Base-by-base conservation (phyloP, 2,888 invertebrate species). In the Balanococcus diminutus region DNA sequence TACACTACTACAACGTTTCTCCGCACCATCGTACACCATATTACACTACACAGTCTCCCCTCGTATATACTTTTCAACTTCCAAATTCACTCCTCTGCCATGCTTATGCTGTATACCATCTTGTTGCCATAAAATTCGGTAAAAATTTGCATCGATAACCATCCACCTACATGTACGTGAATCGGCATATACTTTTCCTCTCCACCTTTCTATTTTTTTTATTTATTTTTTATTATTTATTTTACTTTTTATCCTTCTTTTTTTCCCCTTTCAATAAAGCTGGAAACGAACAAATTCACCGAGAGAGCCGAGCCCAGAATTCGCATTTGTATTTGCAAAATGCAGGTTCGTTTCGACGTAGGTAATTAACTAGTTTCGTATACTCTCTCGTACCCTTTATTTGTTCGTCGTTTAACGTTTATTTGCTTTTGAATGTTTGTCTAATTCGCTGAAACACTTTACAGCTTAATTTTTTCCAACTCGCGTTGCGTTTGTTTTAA, bases 371-470 rank as follows among this genome's bases (percentile, higher is more conserved):
- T 67, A 67, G 67, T 28, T 67, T 67, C 61, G 67, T 67, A 67
- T 28, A 25, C 28, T 67, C 14, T 28, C 28, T 67, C 61, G 67
- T 67, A 67, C 67, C 67, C 28, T 67, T 28, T 67, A 28, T 67
- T 67, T 67, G 67, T 67, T 14, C 28, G 67, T 67, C 28, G 67
- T 67, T 61, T 67, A 67, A 28, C 25, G 28, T 67, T 67, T 67
- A 67, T 67, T 67, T 67, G 67, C 67, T 28, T 67, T 67, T 28
- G 67, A 67, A 67, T 67, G 67, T 67, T 67, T 67, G 67, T 67
- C 67, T 67, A 67, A 67, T 67, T 67, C 67, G 67, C 67, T 67
- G 67, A 67, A 67, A 67, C 67, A 67, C 67, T 67, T 67, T 28
- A 67, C 67, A 28, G 28, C 67, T 28, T 67, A 28, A 28, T 67